These are phyloP conservation scores for Leptopilina myrica DNA, from an alignment of 2,888 invertebrate species.

Conservation along the genomic window DNA sequence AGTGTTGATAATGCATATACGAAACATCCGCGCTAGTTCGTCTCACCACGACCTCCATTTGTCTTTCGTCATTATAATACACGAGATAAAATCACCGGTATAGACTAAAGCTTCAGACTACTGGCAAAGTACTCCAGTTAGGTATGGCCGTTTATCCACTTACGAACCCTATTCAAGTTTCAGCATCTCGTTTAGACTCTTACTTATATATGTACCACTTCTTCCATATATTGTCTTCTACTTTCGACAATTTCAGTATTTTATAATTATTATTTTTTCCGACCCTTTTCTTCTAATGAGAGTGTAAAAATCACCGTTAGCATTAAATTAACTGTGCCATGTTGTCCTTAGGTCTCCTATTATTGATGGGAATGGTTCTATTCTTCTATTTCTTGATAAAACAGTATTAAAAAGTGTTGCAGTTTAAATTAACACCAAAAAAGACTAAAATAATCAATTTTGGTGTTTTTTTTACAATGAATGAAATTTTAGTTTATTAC, in stretches of 20 bases:
- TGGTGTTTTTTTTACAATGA: too few species aligned
- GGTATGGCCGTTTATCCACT: constrained; percentile 60
- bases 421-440: too few species aligned
- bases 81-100: constrained; percentile 47
- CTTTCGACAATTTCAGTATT: constrained; percentile 35
- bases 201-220: constrained; percentile 48
- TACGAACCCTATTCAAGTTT: constrained; percentile 53
- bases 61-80: constrained; percentile 51
- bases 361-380: too few species aligned
- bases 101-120: constrained; percentile 50
- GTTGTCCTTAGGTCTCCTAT: too few species aligned
- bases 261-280: constrained; percentile 33
- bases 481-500: too few species aligned
- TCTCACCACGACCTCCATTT: constrained; percentile 53
- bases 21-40: constrained; percentile 17
- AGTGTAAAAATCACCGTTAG: too few species aligned
- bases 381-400: too few species aligned
- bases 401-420: too few species aligned
- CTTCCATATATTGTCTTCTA: constrained; percentile 26
- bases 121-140: constrained; percentile 50
- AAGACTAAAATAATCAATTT: too few species aligned
- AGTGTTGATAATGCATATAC: constrained; percentile 19
- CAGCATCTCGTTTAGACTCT: constrained; percentile 51
- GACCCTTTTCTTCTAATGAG: background rate
- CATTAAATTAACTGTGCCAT: too few species aligned